Evolutionary conservation across 2,888 invertebrate species (phyloP).

Genomic region (Mesoligia furuncula): DNA sequence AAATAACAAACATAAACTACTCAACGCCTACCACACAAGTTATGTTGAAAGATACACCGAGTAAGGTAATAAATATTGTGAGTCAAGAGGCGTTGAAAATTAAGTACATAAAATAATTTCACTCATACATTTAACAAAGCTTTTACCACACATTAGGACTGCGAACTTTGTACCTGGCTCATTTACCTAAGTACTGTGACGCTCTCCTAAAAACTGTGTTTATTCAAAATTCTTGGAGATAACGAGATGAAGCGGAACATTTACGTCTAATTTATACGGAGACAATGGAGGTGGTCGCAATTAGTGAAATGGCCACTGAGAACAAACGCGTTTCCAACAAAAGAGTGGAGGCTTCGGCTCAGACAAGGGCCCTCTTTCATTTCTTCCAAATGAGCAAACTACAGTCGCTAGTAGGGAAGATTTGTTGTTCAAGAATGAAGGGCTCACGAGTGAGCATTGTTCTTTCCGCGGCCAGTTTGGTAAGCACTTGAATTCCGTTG

Average conservation of each 20-base stretch:
- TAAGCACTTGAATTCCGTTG: constrained; percentile 85
- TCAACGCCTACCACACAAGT: constrained; percentile 64
- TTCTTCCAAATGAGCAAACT: constrained; percentile 90
- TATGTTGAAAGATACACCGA: constrained; percentile 64
- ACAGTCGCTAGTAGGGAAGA: constrained; percentile 85
- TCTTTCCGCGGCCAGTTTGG: constrained; percentile 83
- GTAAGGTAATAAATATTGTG: constrained; percentile 60
- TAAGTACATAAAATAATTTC: constrained; percentile 63
- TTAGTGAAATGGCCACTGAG: constrained; percentile 89
- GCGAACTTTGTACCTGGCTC: constrained; percentile 56
- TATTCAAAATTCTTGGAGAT: constrained; percentile 75
- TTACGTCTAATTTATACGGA: constrained; percentile 85
- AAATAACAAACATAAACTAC: constrained; percentile 61
- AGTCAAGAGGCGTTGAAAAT: constrained; percentile 60
- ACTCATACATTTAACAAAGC: constrained; percentile 55
- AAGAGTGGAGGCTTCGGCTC: constrained; percentile 82
- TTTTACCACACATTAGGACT: constrained; percentile 51
- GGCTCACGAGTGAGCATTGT: constrained; percentile 85
- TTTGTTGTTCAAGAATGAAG: constrained; percentile 87
- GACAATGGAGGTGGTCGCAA: constrained; percentile 89
- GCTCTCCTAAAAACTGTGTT: constrained; percentile 68
- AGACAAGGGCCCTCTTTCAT: constrained; percentile 85
- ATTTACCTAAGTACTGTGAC: constrained; percentile 60
- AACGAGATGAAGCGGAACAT: constrained; percentile 80
- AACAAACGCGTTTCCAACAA: constrained; percentile 88